Evolutionary conservation across 2,888 invertebrate species (phyloP), one percentile per base, ranked within the genome.

Genomic region (Epinotia brunnichana): DNA sequence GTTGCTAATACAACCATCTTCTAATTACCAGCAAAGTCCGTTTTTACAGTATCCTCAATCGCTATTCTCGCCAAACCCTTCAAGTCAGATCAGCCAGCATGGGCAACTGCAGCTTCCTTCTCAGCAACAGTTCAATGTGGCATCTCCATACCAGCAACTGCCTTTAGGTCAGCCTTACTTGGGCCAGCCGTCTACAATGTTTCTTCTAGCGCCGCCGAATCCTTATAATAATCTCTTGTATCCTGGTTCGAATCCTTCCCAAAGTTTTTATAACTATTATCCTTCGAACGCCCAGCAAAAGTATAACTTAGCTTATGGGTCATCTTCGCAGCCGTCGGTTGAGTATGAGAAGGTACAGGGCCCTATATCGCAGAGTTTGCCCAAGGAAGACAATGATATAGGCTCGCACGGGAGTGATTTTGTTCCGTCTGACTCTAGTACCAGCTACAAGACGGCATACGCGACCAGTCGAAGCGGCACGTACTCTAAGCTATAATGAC

Each of bases 321-420:
- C 74, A 1, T 78, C 82, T 2, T 77, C 85, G 2, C 81, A 85
- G 35, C 81, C 83, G 3, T 79, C 85, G 0, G 75, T 81, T 19
- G 93, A 91, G 57, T 91, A 90, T 74, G 91, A 91, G 3, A 91
- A 90, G 77, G 70, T 83, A 9, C 88, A 86, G 75, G 80, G 81
- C 11, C 80, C 88, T 3, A 70, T 83, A 3, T 76, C 85, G 0
- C 89, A 89, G 74, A 84, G 77, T 73, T 70, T 83, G n/a, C 76
- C 86, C 0, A 93, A 93, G 73, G 90, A 91, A 21, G 92, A 93
- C 15, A 89, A 87, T 74, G 90, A 92, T 70, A 82, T 88, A 13
- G 80, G 76, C 24, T 75, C 80, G 0, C 88, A 87, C 17, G 86
- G 78, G 54, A 83, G 80, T 72, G 93, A 93, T 44, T 92, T 85